These are phyloP conservation scores for Tipula lateralis DNA, from an alignment of 2,888 invertebrate species.

Conservation along the genomic window DNA sequence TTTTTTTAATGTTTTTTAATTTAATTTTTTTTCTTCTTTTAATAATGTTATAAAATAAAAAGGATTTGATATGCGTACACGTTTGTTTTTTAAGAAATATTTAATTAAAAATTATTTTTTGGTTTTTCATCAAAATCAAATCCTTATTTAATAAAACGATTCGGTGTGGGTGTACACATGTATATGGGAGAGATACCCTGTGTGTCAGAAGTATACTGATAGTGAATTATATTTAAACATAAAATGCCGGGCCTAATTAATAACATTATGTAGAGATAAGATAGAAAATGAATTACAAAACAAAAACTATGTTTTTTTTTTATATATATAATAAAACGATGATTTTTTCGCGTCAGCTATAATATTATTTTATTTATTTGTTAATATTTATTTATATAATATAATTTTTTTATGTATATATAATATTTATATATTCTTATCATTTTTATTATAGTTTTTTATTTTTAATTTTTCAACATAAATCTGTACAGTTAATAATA, in stretches of 20 bases:
- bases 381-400: conserved; percentile 1
- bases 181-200: not conserved
- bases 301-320: not conserved
- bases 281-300: not conserved
- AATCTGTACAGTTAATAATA: conserved; percentile 19
- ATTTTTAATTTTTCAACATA: not conserved
- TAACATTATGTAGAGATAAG: not conserved
- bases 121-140: not conserved
- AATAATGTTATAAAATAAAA: not conserved
- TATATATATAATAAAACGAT: not conserved
- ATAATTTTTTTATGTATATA: conserved; percentile 12
- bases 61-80: not conserved
- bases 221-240: not conserved
- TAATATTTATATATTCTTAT: not conserved
- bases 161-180: not conserved
- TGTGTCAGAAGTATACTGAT: not conserved
- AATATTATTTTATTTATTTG: not conserved
- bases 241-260: not conserved
- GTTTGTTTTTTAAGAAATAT: not conserved
- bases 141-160: not conserved
- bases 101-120: not conserved
- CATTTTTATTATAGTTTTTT: not conserved
- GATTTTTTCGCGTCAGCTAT: conserved; percentile 14
- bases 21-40: not conserved
- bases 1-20: not conserved